Evolutionary conservation across 2,797 vertebrate species (phyloP).

Genomic region (Etheostoma nigrum): DNA sequence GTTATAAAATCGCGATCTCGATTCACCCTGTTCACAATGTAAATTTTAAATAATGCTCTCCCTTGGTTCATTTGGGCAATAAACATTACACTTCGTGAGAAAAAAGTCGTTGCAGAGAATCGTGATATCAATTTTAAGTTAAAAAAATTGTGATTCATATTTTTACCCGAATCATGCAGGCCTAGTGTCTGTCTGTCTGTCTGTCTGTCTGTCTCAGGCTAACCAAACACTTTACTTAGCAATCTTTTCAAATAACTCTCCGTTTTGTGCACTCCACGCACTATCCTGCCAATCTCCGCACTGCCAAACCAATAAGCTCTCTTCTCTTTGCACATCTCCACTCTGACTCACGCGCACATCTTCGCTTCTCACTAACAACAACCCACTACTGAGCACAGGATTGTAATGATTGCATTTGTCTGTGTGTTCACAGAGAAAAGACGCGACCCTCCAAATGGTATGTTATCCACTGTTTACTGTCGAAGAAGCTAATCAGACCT

Average conservation of each 20-base stretch:
- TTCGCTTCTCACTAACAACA: slow-evolving; percentile 58
- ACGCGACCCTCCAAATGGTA: slow-evolving; percentile 92
- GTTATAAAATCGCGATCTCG: no score
- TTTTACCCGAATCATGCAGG: no score
- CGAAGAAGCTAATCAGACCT: slow-evolving; percentile 8
- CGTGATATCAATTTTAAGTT: no score
- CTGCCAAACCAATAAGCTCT: slow-evolving; percentile 25
- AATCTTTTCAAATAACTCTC: slow-evolving; percentile 41
- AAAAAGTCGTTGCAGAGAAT: no score
- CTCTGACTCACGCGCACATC: slow-evolving; percentile 32
- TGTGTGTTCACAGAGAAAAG: slow-evolving; percentile 90
- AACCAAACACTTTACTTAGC: slow-evolving; percentile 54
- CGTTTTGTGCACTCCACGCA: slow-evolving; percentile 31
- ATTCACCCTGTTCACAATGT: no score
- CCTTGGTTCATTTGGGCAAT: no score
- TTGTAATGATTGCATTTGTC: slow-evolving; percentile 76
- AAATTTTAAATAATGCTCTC: no score
- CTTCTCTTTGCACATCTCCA: slow-evolving; percentile 20
- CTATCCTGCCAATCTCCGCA: slow-evolving; percentile 28
- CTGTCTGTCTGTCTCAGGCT: slow-evolving; percentile 24
- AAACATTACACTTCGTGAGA: no score
- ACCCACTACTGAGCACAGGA: slow-evolving; percentile 13
- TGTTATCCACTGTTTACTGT: slow-evolving; percentile 67
- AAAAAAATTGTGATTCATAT: no score
- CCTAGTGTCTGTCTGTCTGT: not conserved